A percentile compares a stretch with the other conserved stretches of the same genome.
Evolutionary conservation across 2,797 vertebrate species (phyloP).

Genomic region (Acridotheres tristis): DNA sequence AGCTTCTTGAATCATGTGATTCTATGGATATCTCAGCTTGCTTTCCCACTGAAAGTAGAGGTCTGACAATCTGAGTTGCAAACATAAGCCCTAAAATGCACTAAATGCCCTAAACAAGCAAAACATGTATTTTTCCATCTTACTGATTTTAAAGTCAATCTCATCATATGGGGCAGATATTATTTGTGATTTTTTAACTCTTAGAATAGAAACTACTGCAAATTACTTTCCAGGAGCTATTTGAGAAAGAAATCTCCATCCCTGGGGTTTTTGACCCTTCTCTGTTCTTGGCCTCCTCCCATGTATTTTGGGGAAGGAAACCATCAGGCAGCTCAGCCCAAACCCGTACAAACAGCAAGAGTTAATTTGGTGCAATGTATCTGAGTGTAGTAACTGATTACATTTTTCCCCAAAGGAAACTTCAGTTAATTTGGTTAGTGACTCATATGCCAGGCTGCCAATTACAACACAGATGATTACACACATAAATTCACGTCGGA

Average conservation of each 20-base stretch:
- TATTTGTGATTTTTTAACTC: neutral
- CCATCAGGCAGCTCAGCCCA: neutral
- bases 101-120: neutral
- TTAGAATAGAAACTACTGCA: neutral
- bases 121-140: neutral
- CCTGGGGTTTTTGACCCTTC: neutral
- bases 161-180: neutral
- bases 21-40: neutral
- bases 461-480: slow-evolving; percentile 78
- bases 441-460: slow-evolving; percentile 80
- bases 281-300: neutral
- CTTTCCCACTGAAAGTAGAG: neutral
- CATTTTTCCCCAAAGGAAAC: slow-evolving; percentile 82
- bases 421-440: slow-evolving; percentile 81
- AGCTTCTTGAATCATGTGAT: slow-evolving; percentile 3
- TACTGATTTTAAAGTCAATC: neutral
- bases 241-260: neutral
- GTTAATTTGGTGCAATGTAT: slow-evolving; percentile 77
- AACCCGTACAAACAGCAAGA: slow-evolving; percentile 54
- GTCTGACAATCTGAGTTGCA: neutral
- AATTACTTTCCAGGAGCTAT: neutral
- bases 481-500: slow-evolving; percentile 66
- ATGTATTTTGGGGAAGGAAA: slow-evolving; percentile 8
- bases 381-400: slow-evolving; percentile 77
- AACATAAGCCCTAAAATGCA: neutral